Evolutionary conservation across 1,140 invertebrate species (phyloP).

Genomic region (Camponotus pennsylvanicus): DNA sequence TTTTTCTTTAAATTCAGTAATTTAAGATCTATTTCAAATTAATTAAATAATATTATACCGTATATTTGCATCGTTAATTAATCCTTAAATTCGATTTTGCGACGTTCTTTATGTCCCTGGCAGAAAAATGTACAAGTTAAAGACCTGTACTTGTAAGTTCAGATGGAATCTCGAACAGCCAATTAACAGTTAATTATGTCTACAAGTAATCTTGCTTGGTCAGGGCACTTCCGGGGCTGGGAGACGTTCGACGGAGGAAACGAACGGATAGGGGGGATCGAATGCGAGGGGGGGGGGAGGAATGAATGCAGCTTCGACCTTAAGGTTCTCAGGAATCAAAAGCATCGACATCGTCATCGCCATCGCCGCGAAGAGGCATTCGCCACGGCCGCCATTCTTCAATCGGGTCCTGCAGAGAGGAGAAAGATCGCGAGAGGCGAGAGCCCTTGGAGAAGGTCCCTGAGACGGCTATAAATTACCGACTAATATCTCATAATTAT

Average conservation of each 20-base stretch:
- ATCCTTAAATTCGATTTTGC: neutral
- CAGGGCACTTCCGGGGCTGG: slow-evolving; percentile 3
- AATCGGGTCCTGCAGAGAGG: slow-evolving; percentile 38
- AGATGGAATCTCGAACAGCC: neutral
- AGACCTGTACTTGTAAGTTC: neutral
- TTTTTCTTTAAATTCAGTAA: neutral
- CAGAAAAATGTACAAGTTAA: neutral
- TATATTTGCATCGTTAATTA: neutral
- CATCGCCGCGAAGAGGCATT: slow-evolving; percentile 45
- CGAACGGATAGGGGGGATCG: neutral
- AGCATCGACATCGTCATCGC: slow-evolving; percentile 51
- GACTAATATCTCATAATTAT: slow-evolving; percentile 83
- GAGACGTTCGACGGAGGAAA: neutral
- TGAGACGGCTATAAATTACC: slow-evolving; percentile 80
- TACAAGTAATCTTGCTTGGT: neutral
- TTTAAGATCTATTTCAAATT: neutral
- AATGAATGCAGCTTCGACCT: slow-evolving; percentile 63
- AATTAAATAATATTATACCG: neutral
- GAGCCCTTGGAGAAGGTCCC: slow-evolving; percentile 70
- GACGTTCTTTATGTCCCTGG: neutral
- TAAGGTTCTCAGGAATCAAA: slow-evolving; percentile 59
- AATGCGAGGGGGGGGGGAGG: neutral
- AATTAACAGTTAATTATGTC: neutral
- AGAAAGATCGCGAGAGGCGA: slow-evolving; percentile 56
- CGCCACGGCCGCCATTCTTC: slow-evolving; percentile 63